phyloP scores from a whole-genome alignment of 1,140 invertebrate species.

The Penaeus vannamei region DNA sequence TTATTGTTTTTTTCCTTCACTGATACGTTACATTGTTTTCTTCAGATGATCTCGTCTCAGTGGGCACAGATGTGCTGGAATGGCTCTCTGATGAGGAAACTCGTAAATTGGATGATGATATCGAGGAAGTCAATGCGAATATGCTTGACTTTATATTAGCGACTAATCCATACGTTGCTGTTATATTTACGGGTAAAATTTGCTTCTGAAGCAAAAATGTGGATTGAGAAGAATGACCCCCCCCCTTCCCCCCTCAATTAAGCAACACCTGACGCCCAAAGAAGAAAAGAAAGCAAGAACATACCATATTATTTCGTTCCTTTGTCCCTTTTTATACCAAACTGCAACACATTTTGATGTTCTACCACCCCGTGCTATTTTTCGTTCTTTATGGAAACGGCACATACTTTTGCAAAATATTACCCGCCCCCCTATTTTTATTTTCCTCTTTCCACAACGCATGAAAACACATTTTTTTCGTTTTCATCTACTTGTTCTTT shows the following conservation, averaged over 20 bases:
- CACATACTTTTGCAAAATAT: background rate
- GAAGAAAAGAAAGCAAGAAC: too few species aligned
- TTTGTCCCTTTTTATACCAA: too few species aligned
- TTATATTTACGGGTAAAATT: constrained; percentile 80
- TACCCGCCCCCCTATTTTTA: too few species aligned
- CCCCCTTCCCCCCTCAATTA: background rate
- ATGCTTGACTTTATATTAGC: constrained; percentile 90
- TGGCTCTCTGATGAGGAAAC: constrained; percentile 96
- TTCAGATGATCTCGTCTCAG: constrained; percentile 48
- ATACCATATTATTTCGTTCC: too few species aligned
- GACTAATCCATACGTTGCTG: constrained; percentile 90
- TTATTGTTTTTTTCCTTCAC: background rate
- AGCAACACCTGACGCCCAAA: too few species aligned
- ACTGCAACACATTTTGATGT: background rate
- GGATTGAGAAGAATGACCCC: background rate
- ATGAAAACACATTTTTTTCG: background rate
- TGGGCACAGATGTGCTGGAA: constrained; percentile 85
- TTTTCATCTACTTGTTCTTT: background rate
- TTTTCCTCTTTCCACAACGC: too few species aligned
- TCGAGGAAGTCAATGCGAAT: constrained; percentile 89
- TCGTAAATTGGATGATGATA: constrained; percentile 92
- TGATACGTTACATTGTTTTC: constrained; percentile 2
- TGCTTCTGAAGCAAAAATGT: background rate
- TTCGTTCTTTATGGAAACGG: background rate
- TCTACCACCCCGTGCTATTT: background rate